Conservation (phyloP, 2,113 vertebrate species). For the Phaethornis superciliosus region DNA sequence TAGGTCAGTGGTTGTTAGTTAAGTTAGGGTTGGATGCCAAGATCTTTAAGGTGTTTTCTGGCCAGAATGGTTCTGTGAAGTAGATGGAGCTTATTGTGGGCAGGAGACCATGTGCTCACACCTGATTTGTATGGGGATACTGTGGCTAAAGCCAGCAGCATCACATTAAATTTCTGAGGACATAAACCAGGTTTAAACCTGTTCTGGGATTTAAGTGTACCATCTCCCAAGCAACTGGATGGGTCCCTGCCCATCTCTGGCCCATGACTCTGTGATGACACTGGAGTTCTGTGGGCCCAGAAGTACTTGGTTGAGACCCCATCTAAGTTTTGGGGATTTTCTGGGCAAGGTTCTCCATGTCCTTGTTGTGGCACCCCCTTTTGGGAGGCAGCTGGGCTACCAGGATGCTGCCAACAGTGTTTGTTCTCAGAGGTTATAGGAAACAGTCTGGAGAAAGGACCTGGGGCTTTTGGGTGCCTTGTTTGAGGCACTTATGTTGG, state of each 20-base stretch:
- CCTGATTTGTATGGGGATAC: background rate
- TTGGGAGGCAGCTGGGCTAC: background rate
- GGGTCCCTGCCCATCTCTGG: background rate
- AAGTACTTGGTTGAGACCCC: background rate
- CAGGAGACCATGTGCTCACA: background rate
- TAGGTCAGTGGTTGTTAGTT: no score
- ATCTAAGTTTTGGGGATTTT: background rate
- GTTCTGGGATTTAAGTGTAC: background rate
- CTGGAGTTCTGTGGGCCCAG: background rate
- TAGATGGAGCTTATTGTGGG: background rate
- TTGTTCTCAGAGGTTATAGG: background rate
- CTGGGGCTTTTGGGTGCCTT: background rate
- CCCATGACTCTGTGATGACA: accelerated
- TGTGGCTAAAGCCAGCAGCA: background rate
- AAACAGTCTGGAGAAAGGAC: background rate
- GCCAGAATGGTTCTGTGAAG: background rate
- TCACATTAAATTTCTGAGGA: background rate
- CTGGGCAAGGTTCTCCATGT: background rate
- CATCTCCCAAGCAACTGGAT: background rate
- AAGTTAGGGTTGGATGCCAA: no score
- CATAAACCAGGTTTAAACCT: background rate
- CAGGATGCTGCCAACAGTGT: accelerated
- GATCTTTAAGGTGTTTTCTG: no score
- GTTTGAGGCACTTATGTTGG: background rate
- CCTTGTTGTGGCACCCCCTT: background rate